Evolutionary conservation across 2,888 invertebrate genomes (phyloP), one percentile per base, ranked within the genome.

Genomic region (Abrostola tripartita): DNA sequence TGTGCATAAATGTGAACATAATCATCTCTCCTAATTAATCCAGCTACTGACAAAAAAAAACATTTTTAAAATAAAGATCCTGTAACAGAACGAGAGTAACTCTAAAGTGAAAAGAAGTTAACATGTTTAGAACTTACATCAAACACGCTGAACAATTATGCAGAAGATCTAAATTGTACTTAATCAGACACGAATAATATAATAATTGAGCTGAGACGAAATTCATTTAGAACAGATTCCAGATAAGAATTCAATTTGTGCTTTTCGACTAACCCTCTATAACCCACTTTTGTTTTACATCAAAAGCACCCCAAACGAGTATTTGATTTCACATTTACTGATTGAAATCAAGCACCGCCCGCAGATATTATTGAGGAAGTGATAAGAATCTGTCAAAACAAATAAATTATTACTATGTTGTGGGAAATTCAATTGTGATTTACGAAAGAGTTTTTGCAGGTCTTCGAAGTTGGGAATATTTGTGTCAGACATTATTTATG

Each of bases 221-320:
- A 75, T 66, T 56, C 63, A 44, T 81, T 81, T 79, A 80, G 76
- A 81, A 84, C 83, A 83, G 78, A 86, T 89, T 87, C 76, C 68
- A 87, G 91, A 91, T 92, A 89, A 87, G 85, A 88, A 90, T 89
- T 90, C 90, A 89, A 91, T 91, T 92, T 90, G 89, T 89, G 88
- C 87, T 89, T 90, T 88, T 84, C 83, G 66, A 61, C 57, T 65
- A 55, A 68, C 79, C 85, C 86, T 83, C 81, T 69, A 80, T 79
- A 24, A 83, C 84, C 85, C 82, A 81, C 81, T 88, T 87, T 88
- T 89, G 91, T 88, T 92, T 90, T 88, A 91, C 92, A 93, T 92
- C 91, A 90, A 88, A 88, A 85, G 53, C 74, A 66, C 78, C 82
- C 83, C 72, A 71, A 81, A 78, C 65, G 62, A 68, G 68, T 76